These are phyloP conservation scores for Orthosia gracilis DNA, from an alignment of 2,888 invertebrate genomes.

Conservation along the genomic window DNA sequence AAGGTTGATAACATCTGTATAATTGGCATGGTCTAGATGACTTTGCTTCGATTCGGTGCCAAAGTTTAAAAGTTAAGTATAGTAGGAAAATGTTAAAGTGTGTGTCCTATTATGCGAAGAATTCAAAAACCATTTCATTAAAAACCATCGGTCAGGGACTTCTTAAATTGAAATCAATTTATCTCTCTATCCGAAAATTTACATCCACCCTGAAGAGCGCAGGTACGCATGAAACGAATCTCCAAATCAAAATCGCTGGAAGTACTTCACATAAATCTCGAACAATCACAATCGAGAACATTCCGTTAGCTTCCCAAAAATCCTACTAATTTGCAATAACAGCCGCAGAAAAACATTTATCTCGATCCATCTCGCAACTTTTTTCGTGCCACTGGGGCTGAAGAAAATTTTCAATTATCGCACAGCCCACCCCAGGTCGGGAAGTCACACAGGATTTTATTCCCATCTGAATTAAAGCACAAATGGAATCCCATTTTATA, in stretches of 20 bases:
- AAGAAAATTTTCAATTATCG: constrained; percentile 84
- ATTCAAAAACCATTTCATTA: background rate
- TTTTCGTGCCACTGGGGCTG: constrained; percentile 71
- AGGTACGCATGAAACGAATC: constrained; percentile 40
- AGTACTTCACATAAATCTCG: constrained; percentile 56
- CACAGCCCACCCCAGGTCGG: constrained; percentile 69
- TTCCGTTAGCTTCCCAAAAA: constrained; percentile 58
- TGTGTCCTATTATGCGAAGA: background rate
- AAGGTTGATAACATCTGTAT: constrained; percentile 24
- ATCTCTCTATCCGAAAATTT: constrained; percentile 18
- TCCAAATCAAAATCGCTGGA: constrained; percentile 53
- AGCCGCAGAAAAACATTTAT: constrained; percentile 71
- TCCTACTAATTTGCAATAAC: constrained; percentile 68
- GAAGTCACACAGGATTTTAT: constrained; percentile 76
- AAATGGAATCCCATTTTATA: constrained; percentile 83
- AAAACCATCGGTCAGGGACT: background rate
- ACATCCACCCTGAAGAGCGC: constrained; percentile 17
- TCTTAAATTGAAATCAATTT: constrained; percentile 26
- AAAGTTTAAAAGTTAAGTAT: constrained; percentile 27
- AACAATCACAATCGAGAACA: constrained; percentile 47
- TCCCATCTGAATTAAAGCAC: constrained; percentile 80
- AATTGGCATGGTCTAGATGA: constrained; percentile 9
- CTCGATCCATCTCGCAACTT: constrained; percentile 69
- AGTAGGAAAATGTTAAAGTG: too few relatives aligned
- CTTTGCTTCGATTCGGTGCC: background rate